phyloP scores from a whole-genome alignment of 2,888 invertebrate genomes.

The Cryptosula pallasiana region DNA sequence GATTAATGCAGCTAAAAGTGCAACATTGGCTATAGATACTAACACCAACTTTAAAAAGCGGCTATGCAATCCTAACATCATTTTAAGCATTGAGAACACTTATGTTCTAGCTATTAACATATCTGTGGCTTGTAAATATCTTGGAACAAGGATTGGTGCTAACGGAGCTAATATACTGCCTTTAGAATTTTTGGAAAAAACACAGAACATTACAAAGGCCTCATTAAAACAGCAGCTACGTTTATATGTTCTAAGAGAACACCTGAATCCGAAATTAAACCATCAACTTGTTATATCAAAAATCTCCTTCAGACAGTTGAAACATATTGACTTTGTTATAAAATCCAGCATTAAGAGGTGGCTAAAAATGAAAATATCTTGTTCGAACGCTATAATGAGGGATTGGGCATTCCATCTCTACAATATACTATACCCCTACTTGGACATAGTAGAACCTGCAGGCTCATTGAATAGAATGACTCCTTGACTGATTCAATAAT shows the following conservation, averaged over 20 bases:
- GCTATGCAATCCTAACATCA: not conserved
- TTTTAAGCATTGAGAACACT: not conserved
- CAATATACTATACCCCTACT: not conserved
- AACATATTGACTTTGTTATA: not conserved
- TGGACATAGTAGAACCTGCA: not conserved
- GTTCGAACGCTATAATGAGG: not conserved
- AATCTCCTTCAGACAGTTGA: not conserved
- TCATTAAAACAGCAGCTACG: not conserved
- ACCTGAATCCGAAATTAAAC: not conserved
- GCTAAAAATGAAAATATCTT: conserved; percentile 6
- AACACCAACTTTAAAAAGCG: conserved; percentile 8
- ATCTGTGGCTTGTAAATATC: not conserved
- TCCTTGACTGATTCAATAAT: not conserved
- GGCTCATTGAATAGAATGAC: not conserved
- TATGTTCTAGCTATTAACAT: not conserved
- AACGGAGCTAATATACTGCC: not conserved
- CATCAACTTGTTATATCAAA: not conserved
- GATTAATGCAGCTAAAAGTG: not conserved
- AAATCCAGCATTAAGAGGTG: not conserved
- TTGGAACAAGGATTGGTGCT: not conserved
- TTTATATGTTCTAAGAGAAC: not conserved
- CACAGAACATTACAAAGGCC: not conserved
- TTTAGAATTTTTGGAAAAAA: not conserved
- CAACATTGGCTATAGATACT: not conserved
- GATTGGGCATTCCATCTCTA: not conserved